phyloP scores from a whole-genome alignment of 2,888 invertebrate species.

The Calephelis perditalis region DNA sequence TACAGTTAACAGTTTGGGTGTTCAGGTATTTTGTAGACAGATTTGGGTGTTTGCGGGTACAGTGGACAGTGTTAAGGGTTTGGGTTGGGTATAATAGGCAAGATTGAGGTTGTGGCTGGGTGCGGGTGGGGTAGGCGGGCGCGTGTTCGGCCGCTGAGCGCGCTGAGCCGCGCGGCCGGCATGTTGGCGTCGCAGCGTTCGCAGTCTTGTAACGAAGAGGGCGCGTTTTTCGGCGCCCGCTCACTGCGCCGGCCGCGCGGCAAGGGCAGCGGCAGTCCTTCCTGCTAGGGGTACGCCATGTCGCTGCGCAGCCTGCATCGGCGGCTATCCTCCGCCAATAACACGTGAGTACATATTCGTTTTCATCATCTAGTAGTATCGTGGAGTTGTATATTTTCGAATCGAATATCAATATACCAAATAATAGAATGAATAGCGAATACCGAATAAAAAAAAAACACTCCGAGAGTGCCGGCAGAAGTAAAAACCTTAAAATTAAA shows the following conservation, averaged over 20 bases:
- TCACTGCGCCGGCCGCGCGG: conserved; percentile 78
- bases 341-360: conserved; percentile 68
- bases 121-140: conserved; percentile 74
- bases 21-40: background rate
- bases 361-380: background rate
- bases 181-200: conserved; percentile 75
- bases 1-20: background rate
- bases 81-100: conserved; percentile 41
- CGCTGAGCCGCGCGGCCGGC: conserved; percentile 67
- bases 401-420: too few species aligned
- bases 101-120: conserved; percentile 75
- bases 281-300: conserved; percentile 81
- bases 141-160: conserved; percentile 74
- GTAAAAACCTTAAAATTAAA: too few species aligned
- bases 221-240: conserved; percentile 76
- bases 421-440: too few species aligned
- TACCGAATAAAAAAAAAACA: too few species aligned
- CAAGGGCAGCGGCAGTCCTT: conserved; percentile 77
- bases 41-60: background rate
- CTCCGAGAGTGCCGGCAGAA: too few species aligned
- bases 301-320: conserved; percentile 82
- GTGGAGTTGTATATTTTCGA: too few species aligned
- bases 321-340: conserved; percentile 78
- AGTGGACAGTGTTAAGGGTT: conserved; percentile 22
- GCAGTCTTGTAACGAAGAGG: conserved; percentile 76